Evolutionary conservation across 1,140 invertebrate genomes (phyloP).

Genomic region (Zaprionus kolodkinae): DNA sequence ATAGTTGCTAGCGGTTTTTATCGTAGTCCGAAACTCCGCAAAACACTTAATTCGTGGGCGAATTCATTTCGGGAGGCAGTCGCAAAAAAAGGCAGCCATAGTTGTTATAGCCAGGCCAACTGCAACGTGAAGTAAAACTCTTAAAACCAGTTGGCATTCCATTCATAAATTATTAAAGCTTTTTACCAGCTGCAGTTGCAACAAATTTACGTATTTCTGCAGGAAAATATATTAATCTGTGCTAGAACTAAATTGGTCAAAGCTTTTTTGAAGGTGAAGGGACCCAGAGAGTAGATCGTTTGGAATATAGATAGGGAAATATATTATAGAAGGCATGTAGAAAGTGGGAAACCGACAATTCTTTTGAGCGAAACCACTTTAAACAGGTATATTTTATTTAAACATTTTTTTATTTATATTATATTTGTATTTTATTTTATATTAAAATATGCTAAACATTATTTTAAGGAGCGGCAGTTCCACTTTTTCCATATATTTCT

Average conservation of each 20-base stretch:
- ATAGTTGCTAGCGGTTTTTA: conserved; percentile 27
- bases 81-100: neutral
- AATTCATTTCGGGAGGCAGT: conserved; percentile 14
- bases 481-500: no score
- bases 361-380: no score
- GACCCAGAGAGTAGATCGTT: neutral
- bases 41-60: conserved; percentile 35
- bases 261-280: neutral
- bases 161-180: conserved; percentile 19
- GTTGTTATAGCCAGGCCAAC: neutral
- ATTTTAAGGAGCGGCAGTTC: no score
- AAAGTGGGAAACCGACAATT: no score
- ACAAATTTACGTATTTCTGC: no score
- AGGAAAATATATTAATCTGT: neutral
- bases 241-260: neutral
- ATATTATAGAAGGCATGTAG: neutral
- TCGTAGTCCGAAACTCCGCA: neutral
- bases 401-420: no score
- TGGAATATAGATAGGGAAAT: neutral
- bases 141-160: conserved; percentile 30
- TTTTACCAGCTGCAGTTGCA: neutral
- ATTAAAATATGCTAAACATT: no score
- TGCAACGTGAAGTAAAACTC: neutral
- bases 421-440: no score
- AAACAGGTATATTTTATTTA: no score